phyloP scores from a whole-genome alignment of 2,113 vertebrate genomes.

The Corythornis vintsioides region DNA sequence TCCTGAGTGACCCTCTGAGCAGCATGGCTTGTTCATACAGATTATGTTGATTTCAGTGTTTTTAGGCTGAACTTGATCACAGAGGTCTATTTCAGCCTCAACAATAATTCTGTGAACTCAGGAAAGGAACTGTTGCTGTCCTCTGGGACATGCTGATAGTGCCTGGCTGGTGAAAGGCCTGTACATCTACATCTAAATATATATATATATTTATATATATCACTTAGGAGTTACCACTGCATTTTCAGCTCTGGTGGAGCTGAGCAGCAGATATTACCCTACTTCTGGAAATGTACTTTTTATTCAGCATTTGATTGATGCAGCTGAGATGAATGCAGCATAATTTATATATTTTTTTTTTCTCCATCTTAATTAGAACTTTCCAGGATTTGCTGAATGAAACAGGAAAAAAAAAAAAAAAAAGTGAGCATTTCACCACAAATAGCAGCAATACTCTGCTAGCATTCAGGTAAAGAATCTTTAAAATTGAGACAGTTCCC shows the following conservation, averaged over 20 bases:
- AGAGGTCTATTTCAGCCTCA: too few species aligned
- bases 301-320: background rate
- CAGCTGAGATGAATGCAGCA: background rate
- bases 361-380: background rate
- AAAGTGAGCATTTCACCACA: background rate
- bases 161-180: background rate
- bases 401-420: background rate
- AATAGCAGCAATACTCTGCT: background rate
- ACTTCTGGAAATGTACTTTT: background rate
- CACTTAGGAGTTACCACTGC: background rate
- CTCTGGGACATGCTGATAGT: background rate
- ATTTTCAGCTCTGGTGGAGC: background rate
- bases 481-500: background rate
- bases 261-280: background rate
- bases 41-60: background rate
- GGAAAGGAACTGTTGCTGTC: background rate
- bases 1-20: background rate
- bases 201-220: too few species aligned
- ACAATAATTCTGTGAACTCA: too few species aligned
- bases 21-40: background rate
- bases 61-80: too few species aligned
- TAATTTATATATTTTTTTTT: background rate
- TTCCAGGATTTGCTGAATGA: background rate
- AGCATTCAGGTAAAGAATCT: background rate
- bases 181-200: rapidly evolving